These are phyloP conservation scores for Agrochola lychnidis DNA, from an alignment of 2,888 invertebrate genomes.

Conservation along the genomic window DNA sequence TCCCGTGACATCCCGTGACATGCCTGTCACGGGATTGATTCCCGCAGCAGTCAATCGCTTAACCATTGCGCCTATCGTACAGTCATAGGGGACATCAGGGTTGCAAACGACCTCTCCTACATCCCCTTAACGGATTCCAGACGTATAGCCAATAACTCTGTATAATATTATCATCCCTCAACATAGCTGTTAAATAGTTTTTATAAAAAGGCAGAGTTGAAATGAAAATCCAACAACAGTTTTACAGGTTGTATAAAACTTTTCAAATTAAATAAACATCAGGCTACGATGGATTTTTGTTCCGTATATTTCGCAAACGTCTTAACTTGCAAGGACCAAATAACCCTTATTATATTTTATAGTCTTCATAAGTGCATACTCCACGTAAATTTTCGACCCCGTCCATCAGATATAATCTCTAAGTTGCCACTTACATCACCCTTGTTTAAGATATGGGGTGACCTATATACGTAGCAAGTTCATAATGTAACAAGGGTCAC, in stretches of 20 bases:
- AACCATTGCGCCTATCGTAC: too few species aligned
- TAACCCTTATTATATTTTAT: constrained; percentile 17
- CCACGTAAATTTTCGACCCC: constrained; percentile 6
- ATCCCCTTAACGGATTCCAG: too few species aligned
- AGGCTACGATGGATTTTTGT: neutral
- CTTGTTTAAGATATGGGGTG: constrained; percentile 51
- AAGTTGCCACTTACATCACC: constrained; percentile 43
- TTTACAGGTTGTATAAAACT: neutral
- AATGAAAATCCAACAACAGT: neutral
- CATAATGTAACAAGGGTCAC: constrained; percentile 1
- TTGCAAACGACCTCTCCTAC: too few species aligned
- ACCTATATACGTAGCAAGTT: constrained; percentile 37
- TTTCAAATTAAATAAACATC: neutral
- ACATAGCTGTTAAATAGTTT: neutral
- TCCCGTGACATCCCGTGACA: too few species aligned
- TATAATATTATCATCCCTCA: too few species aligned
- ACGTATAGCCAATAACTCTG: too few species aligned
- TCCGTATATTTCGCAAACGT: neutral
- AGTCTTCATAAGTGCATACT: neutral
- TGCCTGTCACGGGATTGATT: too few species aligned
- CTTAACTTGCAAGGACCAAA: neutral
- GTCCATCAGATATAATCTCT: constrained; percentile 57
- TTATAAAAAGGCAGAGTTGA: neutral
- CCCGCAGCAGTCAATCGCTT: too few species aligned
- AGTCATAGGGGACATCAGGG: too few species aligned